phyloP scores from a whole-genome alignment of 2,113 vertebrate species.

The Callocephalon fimbriatum region DNA sequence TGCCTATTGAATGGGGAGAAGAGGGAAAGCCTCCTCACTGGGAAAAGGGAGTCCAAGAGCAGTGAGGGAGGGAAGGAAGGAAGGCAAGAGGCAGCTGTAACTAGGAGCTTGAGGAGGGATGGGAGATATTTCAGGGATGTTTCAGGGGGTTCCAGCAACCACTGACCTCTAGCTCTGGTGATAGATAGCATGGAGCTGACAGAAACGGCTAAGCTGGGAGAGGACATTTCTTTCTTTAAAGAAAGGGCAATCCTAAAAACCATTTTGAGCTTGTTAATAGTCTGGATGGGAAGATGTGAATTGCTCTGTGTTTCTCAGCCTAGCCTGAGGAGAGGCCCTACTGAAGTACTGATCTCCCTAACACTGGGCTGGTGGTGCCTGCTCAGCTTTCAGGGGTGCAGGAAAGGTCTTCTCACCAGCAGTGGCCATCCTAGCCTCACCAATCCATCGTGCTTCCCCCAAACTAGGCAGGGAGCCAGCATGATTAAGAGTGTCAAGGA shows the following conservation, averaged over 20 bases:
- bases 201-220: neutral
- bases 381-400: neutral
- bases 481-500: neutral
- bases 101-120: neutral
- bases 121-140: neutral
- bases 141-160: neutral
- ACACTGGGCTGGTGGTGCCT: neutral
- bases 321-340: neutral
- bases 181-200: neutral
- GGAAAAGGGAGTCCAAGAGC: neutral
- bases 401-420: neutral
- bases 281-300: neutral
- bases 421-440: neutral
- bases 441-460: fast-evolving
- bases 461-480: neutral
- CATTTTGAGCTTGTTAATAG: neutral
- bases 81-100: neutral
- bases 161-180: neutral
- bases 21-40: neutral
- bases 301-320: neutral
- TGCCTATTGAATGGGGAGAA: neutral
- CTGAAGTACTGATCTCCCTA: neutral
- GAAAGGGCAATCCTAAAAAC: neutral
- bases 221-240: neutral
- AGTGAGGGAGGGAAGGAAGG: neutral